Base-by-base conservation (phyloP, 1,140 invertebrate genomes). In the Batillaria attramentaria region DNA sequence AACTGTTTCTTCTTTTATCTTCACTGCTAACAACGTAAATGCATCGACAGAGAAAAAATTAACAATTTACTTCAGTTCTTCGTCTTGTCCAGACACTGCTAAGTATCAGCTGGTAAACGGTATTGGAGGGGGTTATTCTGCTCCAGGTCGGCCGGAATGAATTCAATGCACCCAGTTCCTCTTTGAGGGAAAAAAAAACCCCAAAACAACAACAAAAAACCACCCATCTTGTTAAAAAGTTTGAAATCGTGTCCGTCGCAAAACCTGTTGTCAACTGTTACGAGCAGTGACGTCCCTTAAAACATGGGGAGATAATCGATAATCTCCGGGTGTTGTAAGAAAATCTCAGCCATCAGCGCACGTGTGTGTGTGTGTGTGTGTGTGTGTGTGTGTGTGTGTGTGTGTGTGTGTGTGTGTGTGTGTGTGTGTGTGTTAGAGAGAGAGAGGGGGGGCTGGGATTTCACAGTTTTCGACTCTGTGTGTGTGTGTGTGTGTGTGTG, bases 281-380 rank as follows among this genome's bases (percentile, higher is more conserved):
- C n/a, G 57, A 13, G n/a, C 33, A 8, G n/a, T 62, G 57, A 24
- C 1, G n/a, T 62, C 33, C 46, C 57, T 62, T 60, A n/a, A 60
- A 20, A 62, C 57, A 16, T 60, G 6, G 6, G 5, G 57, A 60
- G 20, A 20, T 20, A 60, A 31, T 20, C 33, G 24, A 4, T 10
- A 5, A 20, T 60, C 5, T n/a, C n/a, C n/a, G n/a, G n/a, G 57
- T 28, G 5, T 13, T 13, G 24, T 24, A 50, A 50, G 46, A 13
- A 13, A 70, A 16, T 70, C 50, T 13, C 24, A 20, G 18, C 24
- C 50, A 16, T 31, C 68, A 33, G 35, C 13, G 28, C 13, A 20
- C 65, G 68, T 72, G 31, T 72, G 31, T 35, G 46, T 78, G 65
- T 57, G 31, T 70, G 46, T 78, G 41, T 72, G 31, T 18, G 24